Evolutionary conservation across 1,140 invertebrate species (phyloP).

Genomic region (Anthonomus grandis): DNA sequence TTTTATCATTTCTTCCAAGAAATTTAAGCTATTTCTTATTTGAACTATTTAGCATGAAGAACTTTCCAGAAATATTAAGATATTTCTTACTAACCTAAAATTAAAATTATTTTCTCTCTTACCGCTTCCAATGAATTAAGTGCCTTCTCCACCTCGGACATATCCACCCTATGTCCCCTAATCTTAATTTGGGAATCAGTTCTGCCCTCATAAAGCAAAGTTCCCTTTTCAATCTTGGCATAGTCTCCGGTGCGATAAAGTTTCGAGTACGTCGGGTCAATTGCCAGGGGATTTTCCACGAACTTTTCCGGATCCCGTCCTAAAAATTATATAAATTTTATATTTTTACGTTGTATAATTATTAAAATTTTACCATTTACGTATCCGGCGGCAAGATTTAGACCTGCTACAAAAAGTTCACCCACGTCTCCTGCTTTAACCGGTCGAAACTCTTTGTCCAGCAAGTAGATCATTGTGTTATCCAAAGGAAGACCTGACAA

Average conservation of each 20-base stretch:
- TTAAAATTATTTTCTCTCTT: too few relatives aligned
- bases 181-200: conserved; percentile 86
- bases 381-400: conserved; percentile 76
- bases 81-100: too few relatives aligned
- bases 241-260: conserved; percentile 83
- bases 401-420: conserved; percentile 74
- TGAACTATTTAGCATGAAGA: too few relatives aligned
- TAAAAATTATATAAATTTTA: conserved; percentile 2
- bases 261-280: conserved; percentile 53
- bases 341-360: background rate
- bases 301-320: conserved; percentile 66
- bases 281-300: conserved; percentile 65
- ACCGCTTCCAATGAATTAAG: conserved; percentile 56
- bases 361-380: conserved; percentile 55
- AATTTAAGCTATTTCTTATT: too few relatives aligned
- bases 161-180: conserved; percentile 77
- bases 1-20: too few relatives aligned
- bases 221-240: conserved; percentile 68
- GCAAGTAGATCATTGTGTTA: conserved; percentile 75
- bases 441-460: conserved; percentile 66
- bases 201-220: conserved; percentile 74
- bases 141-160: conserved; percentile 77
- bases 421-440: conserved; percentile 69
- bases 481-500: conserved; percentile 64
- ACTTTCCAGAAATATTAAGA: too few relatives aligned